Base-by-base conservation (phyloP, 37 sponge, comb jelly and placozoan genomes). In the Diacarnus erythraeanus region DNA sequence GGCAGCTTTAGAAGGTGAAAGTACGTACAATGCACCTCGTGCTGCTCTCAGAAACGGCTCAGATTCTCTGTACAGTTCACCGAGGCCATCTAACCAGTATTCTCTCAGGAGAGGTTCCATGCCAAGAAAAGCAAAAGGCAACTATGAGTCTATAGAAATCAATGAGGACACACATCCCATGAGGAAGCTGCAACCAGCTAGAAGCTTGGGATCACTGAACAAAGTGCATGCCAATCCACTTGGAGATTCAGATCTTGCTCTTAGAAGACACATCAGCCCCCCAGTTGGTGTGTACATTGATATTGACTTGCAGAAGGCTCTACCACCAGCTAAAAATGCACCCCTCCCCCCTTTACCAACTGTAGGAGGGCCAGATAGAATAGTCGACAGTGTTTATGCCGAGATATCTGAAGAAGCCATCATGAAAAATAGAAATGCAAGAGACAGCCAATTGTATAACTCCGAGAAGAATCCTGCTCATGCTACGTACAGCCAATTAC, bases 321-420 rank as follows among this genome's bases (percentile, higher is more conserved):
- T 20, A 21, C 31, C 36, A 8, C 42, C 77, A 22, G 40, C 33
- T 40, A 65, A 65, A 30, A 59, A 75, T 8, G 38, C 38, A 5
- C 76, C 60, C 5, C 59, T 57, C 30, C 76, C 59, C n/a, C 76
- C 58, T 22, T 30, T 36, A 23, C 58, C 60, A 2, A 56, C 58
- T 1, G 35, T 3, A 1, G 64, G 43, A 23, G 64, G 37, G 15
- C 44, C 58, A 5, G 64, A 59, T 0, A 34, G 27, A 22, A 20
- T n/a, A 58, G 54, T 3, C 69, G 74, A 81, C 0, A 36, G 38
- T 15, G 36, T 73, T 39, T 81, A 79, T 33, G 67, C 68, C 54
- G 79, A 79, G 36, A 79, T 79, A 20, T 66, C 57, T 21, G 79
- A 67, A 44, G 38, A 66, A 56, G 30, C 9, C 1, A 10, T 71